Evolutionary conservation across 1,140 invertebrate genomes (phyloP), one percentile per base, ranked within the genome.

Genomic region (fruit fly (Drosophila melanogaster)): DNA sequence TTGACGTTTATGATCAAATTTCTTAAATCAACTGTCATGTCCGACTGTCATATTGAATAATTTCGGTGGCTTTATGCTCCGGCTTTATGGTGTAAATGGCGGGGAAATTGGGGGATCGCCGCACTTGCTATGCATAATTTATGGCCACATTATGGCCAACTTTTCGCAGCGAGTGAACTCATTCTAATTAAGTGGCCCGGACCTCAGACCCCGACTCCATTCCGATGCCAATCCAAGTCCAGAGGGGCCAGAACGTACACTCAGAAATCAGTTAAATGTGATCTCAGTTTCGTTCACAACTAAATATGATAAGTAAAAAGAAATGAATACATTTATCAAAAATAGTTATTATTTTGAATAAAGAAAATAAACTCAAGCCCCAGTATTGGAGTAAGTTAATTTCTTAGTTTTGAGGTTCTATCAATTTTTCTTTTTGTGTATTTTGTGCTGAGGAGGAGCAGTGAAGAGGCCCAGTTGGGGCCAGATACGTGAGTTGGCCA

Each of bases 1-100:
- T 87, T 90, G 87, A 90, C 87, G 83, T 90, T 90, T 90, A 90
- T 90, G 87, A 90, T 79, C 77, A 83, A 80, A 90, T 90, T 90
- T 90, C 61, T 77, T 47, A 87, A 87, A 87, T 77, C 77, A 90
- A 90, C 86, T 90, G 86, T 90, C 86, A 86, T 90, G 86, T 90
- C 57, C 66, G 78, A 44, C 62, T 86, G 86, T 86, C 86, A 90
- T 84, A 90, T 90, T 90, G 86, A 90, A 90, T 90, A 90, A 77
- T 90, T 79, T 86, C 56, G 56, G 41, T 41, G 65, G 56, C 64
- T 77, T 90, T 77, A 87, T 79, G 74, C 43, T 40, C 43, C 11
- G 5, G 11, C 10, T 14, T 57, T 11, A 15, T 26, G 37, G 24
- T 37, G 67, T 49, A 47, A 33, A 19, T 43, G 43, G 33, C 38